A percentile compares a stretch with the other conserved stretches of the same genome.
phyloP scores from a whole-genome alignment of 1,140 invertebrate species.

The Heliconius congener region DNA sequence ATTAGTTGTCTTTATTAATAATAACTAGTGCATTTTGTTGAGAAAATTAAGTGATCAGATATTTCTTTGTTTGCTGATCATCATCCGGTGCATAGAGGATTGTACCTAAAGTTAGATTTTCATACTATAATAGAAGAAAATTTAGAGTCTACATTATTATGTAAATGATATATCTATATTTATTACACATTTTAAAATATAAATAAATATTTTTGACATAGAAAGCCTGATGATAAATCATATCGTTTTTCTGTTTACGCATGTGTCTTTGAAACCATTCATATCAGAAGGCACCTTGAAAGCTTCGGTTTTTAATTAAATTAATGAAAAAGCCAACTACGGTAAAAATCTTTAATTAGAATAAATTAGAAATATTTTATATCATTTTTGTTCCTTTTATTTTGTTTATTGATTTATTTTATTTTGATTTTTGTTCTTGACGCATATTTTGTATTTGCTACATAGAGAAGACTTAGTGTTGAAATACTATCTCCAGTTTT shows the following conservation, averaged over 20 bases:
- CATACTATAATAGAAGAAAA: too few relatives aligned
- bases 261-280: neutral
- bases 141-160: too few relatives aligned
- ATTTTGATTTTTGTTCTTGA: neutral
- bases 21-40: too few relatives aligned
- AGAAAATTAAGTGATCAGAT: too few relatives aligned
- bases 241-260: neutral
- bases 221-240: neutral
- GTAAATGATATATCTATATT: too few relatives aligned
- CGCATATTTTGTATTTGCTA: neutral
- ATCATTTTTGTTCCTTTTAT: neutral
- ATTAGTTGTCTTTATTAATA: too few relatives aligned
- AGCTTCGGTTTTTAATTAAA: neutral
- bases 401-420: too few relatives aligned
- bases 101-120: too few relatives aligned
- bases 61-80: too few relatives aligned
- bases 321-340: neutral
- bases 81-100: too few relatives aligned
- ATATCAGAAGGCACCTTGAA: neutral
- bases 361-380: conserved; percentile 1
- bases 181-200: neutral
- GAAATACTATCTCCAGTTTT: neutral
- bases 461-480: neutral
- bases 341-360: neutral
- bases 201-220: neutral